These are phyloP conservation scores for Myotis findleyi DNA, from an alignment of 2,797 vertebrate species.

Conservation along the genomic window DNA sequence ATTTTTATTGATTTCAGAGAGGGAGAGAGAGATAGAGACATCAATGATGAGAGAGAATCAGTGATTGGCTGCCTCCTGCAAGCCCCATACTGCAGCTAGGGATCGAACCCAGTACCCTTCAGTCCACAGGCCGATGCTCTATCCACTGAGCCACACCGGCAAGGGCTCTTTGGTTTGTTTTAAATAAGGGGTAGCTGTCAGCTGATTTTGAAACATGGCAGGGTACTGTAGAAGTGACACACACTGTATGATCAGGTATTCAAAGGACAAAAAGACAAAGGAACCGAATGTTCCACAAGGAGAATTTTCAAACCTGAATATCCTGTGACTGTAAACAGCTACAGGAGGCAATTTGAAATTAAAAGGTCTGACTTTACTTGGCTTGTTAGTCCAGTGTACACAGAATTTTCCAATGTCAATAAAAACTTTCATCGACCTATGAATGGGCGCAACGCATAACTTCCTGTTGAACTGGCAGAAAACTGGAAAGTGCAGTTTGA, in stretches of 20 bases:
- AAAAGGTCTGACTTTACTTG: not conserved
- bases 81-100: too few relatives aligned
- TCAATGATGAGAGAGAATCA: too few relatives aligned
- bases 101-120: too few relatives aligned
- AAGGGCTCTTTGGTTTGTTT: conserved; percentile 71
- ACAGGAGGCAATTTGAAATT: not conserved
- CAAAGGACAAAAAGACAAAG: conserved; percentile 76
- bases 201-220: conserved; percentile 84
- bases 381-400: not conserved
- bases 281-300: not conserved
- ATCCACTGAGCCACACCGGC: too few relatives aligned
- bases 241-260: conserved; percentile 81
- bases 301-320: conserved; percentile 3
- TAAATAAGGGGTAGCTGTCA: conserved; percentile 76
- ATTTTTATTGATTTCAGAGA: too few relatives aligned
- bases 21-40: too few relatives aligned
- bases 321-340: not conserved
- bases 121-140: too few relatives aligned
- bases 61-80: too few relatives aligned
- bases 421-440: conserved; percentile 62
- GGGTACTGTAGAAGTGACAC: conserved; percentile 71
- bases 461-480: conserved; percentile 46
- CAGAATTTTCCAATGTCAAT: conserved; percentile 53
- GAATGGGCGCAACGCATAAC: conserved; percentile 31
- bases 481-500: conserved; percentile 62